These are phyloP conservation scores for Xenopus tropicalis DNA, from an alignment of 2,113 vertebrate species.

Conservation along the genomic window DNA sequence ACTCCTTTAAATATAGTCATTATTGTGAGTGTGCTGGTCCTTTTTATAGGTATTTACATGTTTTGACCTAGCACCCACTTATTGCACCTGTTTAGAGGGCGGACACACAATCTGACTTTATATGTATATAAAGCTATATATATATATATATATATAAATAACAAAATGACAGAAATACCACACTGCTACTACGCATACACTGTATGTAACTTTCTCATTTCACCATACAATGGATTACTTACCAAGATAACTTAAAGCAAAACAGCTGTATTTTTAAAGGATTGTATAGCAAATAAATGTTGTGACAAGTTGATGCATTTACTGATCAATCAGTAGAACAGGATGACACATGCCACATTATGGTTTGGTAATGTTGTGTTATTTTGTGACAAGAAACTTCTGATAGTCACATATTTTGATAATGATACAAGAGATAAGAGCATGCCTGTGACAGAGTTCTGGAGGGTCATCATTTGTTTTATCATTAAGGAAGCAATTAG, in stretches of 20 bases:
- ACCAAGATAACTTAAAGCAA: slow-evolving; percentile 11
- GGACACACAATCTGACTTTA: no score
- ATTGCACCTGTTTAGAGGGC: no score
- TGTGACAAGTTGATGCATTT: slow-evolving; percentile 23
- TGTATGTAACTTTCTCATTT: no score
- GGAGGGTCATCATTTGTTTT: background rate
- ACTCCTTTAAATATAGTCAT: no score
- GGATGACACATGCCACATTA: slow-evolving; percentile 11
- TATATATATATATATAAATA: no score
- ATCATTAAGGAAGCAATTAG: background rate
- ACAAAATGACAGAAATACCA: no score
- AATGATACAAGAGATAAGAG: slow-evolving; percentile 13
- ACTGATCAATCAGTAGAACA: slow-evolving; percentile 10
- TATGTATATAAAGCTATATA: no score
- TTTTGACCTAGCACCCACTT: no score
- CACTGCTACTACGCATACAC: no score
- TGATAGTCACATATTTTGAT: slow-evolving; percentile 30
- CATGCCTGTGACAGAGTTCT: slow-evolving; percentile 2
- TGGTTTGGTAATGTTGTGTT: background rate
- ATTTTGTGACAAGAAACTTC: slow-evolving; percentile 27
- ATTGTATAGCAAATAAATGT: slow-evolving; percentile 18
- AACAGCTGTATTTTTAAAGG: slow-evolving; percentile 26
- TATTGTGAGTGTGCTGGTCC: no score
- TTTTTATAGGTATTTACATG: no score
- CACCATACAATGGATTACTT: slow-evolving; percentile 16